A percentile compares a stretch with the other conserved stretches of the same genome.
These are phyloP conservation scores for Pipistrellus kuhlii DNA, from an alignment of 2,797 vertebrate genomes.

Conservation along the genomic window DNA sequence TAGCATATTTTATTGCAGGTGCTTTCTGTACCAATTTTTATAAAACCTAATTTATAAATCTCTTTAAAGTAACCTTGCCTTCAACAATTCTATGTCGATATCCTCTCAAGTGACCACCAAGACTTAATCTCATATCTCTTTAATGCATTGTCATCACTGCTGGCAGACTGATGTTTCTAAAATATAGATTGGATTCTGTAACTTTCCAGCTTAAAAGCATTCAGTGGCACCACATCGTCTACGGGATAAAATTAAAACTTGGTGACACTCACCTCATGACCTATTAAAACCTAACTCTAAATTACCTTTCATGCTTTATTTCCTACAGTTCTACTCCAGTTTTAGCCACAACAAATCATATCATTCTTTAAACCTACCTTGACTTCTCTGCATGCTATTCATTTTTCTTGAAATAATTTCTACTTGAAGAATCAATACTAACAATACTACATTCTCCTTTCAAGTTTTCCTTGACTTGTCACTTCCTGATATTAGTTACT, in stretches of 20 bases:
- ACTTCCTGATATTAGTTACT: not conserved
- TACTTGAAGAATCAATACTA: slow-evolving; percentile 39
- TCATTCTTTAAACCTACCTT: not conserved
- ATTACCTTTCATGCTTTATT: slow-evolving; percentile 9
- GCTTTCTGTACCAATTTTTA: slow-evolving; percentile 38
- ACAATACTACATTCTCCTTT: slow-evolving; percentile 4
- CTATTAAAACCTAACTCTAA: slow-evolving; percentile 35
- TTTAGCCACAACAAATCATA: not conserved
- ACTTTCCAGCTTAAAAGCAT: slow-evolving; percentile 69
- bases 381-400: not conserved
- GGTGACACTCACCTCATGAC: not conserved
- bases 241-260: slow-evolving; percentile 60
- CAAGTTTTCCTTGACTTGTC: not conserved
- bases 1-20: not conserved
- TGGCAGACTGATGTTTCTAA: slow-evolving; percentile 48
- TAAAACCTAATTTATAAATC: slow-evolving; percentile 52
- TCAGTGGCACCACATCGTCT: slow-evolving; percentile 50
- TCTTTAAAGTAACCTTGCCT: slow-evolving; percentile 13
- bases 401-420: slow-evolving; percentile 5
- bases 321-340: not conserved
- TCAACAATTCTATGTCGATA: slow-evolving; percentile 55
- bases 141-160: slow-evolving; percentile 62
- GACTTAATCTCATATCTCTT: slow-evolving; percentile 41
- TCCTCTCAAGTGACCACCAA: slow-evolving; percentile 59
- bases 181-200: slow-evolving; percentile 68